Base-by-base conservation (phyloP, 2,797 vertebrate species). In the Enteromius thamalakanensis region DNA sequence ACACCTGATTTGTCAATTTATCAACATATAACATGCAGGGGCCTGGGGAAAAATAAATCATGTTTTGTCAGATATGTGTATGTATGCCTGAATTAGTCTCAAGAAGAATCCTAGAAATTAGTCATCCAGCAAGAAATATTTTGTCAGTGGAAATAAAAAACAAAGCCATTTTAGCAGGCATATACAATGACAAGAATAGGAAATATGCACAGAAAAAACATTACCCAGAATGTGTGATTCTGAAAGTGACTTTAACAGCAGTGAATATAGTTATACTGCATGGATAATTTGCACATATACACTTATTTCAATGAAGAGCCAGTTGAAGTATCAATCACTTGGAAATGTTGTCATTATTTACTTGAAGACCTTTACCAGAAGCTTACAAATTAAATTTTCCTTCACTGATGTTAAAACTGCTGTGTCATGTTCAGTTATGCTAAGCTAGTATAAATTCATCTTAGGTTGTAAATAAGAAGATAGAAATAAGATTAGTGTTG, bases 1-100 rank as follows among this genome's bases (percentile, higher is more conserved):
- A 88, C 89, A 90, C 85, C 84, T 76, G 90, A 93, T 93, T 91
- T 90, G 89, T 93, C 91, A 91, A 93, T 94, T 92, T 87, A 92
- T 94, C 93, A 93, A 90, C 92, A 86, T 26, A 45, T 85, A 90
- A 89, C 87, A 90, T 92, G 87, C 88, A 89, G 60, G 45, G 82
- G 88, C 86, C 90, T 81, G 79, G 84, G 79, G 82, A 83, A 91
- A 89, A 85, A 92, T 94, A 91, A 91, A 94, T 94, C 90, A 92
- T 87, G 81, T 91, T 92, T 91, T 88, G 86, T 84, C 85, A 32
- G 91, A 90, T 89, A 87, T 75, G 42, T 85, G 82, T 90, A 91
- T 85, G 82, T 90, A 91, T 89, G 86, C 85, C 91, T 90, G 88
- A 89, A 89, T 90, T 86, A 91, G 88, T 87, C 88, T 91, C 85